Base-by-base conservation (phyloP, 1,140 invertebrate genomes). In the Sarcophaga bullata region DNA sequence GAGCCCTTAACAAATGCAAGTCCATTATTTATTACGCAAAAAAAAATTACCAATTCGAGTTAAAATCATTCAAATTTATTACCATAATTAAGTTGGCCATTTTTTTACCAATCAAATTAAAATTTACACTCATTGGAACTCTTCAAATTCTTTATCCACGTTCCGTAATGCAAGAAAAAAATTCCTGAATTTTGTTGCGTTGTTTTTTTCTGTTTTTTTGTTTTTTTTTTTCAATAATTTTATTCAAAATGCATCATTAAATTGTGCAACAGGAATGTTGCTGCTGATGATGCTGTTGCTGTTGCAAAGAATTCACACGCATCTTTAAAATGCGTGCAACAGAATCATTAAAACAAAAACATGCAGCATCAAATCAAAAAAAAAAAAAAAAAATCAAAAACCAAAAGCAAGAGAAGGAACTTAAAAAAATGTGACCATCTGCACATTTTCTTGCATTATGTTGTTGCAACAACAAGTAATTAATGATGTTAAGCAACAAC, bases 261-360 rank as follows among this genome's bases (percentile, higher is more conserved):
- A 58, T 58, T n/a, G 15, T 68, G 62, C 15, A 62, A 68, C 15
- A 68, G 9, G 19, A 68, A 19, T 37, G 25, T 37, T 37, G 25
- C 25, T 37, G 25, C 25, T 37, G 25, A 37, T 37, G 25, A 2
- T 37, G 25, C 1, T 37, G 25, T 2, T 37, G 25, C 1, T 37
- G 25, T 37, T 37, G 25, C 25, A 68, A 68, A 68, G 62, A 68
- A 68, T 68, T 68, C 62, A 68, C 62, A 68, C 62, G 62, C 62
- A 68, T 25, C 10, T 68, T 9, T 25, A 68, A 68, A 68, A 68
- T 68, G 17, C 17, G 62, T 68, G 62, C 62, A n/a, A 13, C 15
- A 17, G 58, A 17, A 37, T 37, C 25, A 37, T 37, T 37, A 37
- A 37, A 37, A 37, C 25, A 37, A 37, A 37, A 37, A 37, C 25